A percentile compares a stretch with the other conserved stretches of the same genome.
These are phyloP conservation scores for Aphrophora alni DNA, from an alignment of 2,888 invertebrate genomes.

Conservation along the genomic window DNA sequence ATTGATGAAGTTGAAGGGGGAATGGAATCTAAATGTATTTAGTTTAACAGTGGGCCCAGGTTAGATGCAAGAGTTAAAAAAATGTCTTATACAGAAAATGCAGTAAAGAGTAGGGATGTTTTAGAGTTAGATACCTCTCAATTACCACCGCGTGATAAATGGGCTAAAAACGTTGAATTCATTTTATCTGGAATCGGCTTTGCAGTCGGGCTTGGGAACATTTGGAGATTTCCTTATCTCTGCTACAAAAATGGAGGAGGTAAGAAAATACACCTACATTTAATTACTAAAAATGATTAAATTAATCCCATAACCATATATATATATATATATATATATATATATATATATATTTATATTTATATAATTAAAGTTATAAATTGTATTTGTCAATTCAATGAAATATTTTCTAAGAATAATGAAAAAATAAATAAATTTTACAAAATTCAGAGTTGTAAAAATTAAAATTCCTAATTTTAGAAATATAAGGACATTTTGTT, in stretches of 20 bases:
- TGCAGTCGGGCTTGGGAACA: slow-evolving; percentile 68
- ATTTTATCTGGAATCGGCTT: slow-evolving; percentile 66
- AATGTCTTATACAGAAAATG: neutral
- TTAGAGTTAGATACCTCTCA: neutral
- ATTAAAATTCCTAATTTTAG: too few species aligned
- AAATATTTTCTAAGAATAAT: too few species aligned
- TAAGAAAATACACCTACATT: too few species aligned
- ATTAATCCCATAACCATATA: too few species aligned
- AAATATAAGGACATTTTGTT: too few species aligned
- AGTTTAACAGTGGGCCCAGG: neutral
- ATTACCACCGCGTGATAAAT: slow-evolving; percentile 45
- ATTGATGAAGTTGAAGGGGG: neutral
- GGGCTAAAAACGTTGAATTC: slow-evolving; percentile 59
- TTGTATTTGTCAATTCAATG: too few species aligned
- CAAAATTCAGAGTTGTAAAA: too few species aligned
- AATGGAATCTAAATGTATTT: neutral
- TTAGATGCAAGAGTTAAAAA: neutral
- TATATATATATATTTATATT: too few species aligned
- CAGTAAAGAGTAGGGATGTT: neutral
- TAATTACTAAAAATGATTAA: neutral
- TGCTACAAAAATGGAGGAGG: slow-evolving; percentile 62
- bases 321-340: too few species aligned
- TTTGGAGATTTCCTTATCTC: slow-evolving; percentile 70
- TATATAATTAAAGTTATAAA: too few species aligned
- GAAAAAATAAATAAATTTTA: too few species aligned